phyloP scores from a whole-genome alignment of 1,140 invertebrate genomes.

The Galendromus occidentalis region DNA sequence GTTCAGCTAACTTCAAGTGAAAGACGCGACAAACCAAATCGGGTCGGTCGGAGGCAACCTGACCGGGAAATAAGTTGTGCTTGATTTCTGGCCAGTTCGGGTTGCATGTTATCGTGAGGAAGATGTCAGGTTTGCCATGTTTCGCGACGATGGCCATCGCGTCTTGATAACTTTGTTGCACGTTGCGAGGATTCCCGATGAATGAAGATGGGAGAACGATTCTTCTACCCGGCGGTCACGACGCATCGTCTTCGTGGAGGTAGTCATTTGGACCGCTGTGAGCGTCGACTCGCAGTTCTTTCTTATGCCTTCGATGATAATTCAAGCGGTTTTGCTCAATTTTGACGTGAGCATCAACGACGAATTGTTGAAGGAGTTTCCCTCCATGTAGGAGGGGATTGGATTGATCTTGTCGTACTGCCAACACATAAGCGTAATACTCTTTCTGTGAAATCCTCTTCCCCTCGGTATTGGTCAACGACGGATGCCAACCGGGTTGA shows the following conservation, averaged over 20 bases:
- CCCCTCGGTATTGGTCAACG: too few species aligned
- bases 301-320: conserved; percentile 18
- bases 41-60: conserved; percentile 21
- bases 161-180: conserved; percentile 30
- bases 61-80: not conserved
- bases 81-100: conserved; percentile 28
- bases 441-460: too few species aligned
- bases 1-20: conserved; percentile 16
- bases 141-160: conserved; percentile 31
- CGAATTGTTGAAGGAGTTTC: conserved; percentile 21
- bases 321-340: conserved; percentile 18
- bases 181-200: conserved; percentile 26
- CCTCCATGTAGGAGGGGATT: conserved; percentile 20
- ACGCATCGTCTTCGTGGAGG: conserved; percentile 14
- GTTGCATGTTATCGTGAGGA: conserved; percentile 34
- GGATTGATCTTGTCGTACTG: not conserved
- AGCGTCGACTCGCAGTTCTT: conserved; percentile 19
- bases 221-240: conserved; percentile 14
- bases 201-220: conserved; percentile 22
- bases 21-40: conserved; percentile 16
- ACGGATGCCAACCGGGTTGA: too few species aligned
- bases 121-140: conserved; percentile 29
- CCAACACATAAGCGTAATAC: too few species aligned
- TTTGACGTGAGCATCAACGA: conserved; percentile 21
- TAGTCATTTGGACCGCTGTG: conserved; percentile 20